These are phyloP conservation scores for Chloroceryle amazona DNA, from an alignment of 2,797 vertebrate genomes.

Conservation along the genomic window DNA sequence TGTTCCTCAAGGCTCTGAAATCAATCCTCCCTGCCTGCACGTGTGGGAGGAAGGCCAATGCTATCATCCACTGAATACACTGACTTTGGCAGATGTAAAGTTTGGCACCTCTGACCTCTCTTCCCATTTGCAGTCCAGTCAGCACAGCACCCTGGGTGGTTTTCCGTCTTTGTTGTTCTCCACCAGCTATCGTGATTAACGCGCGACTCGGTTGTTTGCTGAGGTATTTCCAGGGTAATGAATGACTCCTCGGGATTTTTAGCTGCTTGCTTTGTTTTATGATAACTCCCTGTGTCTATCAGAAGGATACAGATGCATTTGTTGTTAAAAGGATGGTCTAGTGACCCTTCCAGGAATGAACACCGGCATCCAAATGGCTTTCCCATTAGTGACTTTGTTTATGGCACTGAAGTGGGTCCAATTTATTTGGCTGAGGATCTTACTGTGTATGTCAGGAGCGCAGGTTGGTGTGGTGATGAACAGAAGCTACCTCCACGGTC, in stretches of 20 bases:
- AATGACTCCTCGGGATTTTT: background rate
- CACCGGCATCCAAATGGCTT: background rate
- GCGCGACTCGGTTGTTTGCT: accelerated
- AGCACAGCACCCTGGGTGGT: background rate
- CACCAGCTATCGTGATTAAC: background rate
- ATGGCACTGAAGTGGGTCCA: background rate
- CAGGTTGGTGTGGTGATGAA: background rate
- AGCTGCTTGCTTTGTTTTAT: background rate
- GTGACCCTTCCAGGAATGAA: background rate
- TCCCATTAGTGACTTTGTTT: background rate
- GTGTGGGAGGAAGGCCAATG: background rate
- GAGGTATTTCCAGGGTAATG: background rate
- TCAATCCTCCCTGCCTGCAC: background rate
- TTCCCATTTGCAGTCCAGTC: background rate
- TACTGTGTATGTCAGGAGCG: background rate
- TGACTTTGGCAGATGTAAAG: background rate
- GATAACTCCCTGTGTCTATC: background rate
- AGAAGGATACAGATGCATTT: background rate
- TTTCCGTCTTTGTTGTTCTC: background rate
- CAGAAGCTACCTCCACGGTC: background rate
- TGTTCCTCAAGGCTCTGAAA: background rate
- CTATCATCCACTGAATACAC: background rate
- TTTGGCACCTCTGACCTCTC: background rate
- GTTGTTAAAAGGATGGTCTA: background rate
- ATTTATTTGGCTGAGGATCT: background rate